Conservation (phyloP, 2,797 vertebrate species). For the Pampus argenteus region DNA sequence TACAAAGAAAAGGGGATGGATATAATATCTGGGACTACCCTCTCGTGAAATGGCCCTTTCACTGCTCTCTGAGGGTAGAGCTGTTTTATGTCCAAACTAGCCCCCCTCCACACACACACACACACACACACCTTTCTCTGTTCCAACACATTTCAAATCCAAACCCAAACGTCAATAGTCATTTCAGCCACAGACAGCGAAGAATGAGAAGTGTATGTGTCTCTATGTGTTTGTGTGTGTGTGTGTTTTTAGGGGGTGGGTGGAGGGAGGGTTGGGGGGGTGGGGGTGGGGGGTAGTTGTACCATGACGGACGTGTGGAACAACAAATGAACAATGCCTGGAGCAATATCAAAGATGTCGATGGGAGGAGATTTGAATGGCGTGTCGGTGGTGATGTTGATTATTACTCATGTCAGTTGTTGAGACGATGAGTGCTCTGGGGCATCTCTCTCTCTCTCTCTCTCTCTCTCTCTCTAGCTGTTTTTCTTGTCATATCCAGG, state of each 20-base stretch:
- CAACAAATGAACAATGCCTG: constrained; percentile 76
- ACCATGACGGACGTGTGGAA: constrained; percentile 66
- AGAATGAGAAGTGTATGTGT: constrained; percentile 51
- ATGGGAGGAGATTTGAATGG: constrained; percentile 75
- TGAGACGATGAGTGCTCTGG: constrained; percentile 65
- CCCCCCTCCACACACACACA: constrained; percentile 6
- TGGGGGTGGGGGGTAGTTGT: constrained; percentile 32
- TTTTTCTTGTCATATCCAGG: constrained; percentile 66
- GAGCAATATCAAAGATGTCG: constrained; percentile 77
- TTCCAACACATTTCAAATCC: constrained; percentile 77
- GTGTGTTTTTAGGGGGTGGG: constrained; percentile 20
- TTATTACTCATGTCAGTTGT: constrained; percentile 78
- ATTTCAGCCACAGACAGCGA: constrained; percentile 74
- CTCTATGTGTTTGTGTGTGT: constrained; percentile 20
- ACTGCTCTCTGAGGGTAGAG: constrained; percentile 49
- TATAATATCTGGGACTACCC: constrained; percentile 49
- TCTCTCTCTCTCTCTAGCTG: constrained; percentile 14
- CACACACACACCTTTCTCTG: constrained; percentile 30
- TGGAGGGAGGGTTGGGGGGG: background rate
- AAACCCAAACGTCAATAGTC: constrained; percentile 83
- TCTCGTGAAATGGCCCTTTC: constrained; percentile 53
- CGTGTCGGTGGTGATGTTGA: constrained; percentile 61
- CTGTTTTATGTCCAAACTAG: constrained; percentile 60
- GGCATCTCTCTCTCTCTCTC: constrained; percentile 61
- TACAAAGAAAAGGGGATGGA: constrained; percentile 49